Conservation (phyloP, 2,113 vertebrate genomes). For the Hucho hucho region DNA sequence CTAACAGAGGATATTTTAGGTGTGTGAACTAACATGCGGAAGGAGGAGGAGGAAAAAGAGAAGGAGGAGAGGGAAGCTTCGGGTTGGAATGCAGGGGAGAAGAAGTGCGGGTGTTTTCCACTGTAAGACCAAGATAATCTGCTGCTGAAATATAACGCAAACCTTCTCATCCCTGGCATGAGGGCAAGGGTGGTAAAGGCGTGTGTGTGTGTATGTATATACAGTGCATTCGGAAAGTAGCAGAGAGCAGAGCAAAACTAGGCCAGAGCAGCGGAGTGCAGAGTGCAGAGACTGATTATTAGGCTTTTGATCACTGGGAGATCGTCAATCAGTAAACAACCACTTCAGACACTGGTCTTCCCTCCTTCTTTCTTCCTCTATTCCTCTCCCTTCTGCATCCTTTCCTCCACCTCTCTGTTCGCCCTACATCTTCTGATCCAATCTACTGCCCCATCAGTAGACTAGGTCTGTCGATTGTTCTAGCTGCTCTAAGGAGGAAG, state of each 20-base stretch:
- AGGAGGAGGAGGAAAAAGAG: background rate
- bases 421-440: background rate
- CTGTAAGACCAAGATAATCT: background rate
- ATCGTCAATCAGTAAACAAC: background rate
- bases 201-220: background rate
- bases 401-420: background rate
- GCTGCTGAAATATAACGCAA: conserved; percentile 16
- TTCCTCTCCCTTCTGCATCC: background rate
- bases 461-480: conserved; percentile 31
- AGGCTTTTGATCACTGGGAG: background rate
- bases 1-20: background rate
- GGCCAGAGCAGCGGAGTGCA: no score
- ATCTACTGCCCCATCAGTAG: conserved; percentile 9
- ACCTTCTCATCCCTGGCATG: conserved; percentile 12
- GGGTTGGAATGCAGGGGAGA: conserved; percentile 11
- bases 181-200: background rate
- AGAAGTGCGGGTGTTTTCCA: background rate
- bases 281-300: no score
- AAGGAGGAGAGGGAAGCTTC: background rate
- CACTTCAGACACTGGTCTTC: background rate
- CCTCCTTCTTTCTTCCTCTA: background rate
- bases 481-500: conserved; percentile 23
- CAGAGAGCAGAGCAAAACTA: background rate
- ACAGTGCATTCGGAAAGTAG: background rate
- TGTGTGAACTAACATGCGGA: background rate